Evolutionary conservation across 2,888 invertebrate species (phyloP).

Genomic region (Xylota sylvarum): DNA sequence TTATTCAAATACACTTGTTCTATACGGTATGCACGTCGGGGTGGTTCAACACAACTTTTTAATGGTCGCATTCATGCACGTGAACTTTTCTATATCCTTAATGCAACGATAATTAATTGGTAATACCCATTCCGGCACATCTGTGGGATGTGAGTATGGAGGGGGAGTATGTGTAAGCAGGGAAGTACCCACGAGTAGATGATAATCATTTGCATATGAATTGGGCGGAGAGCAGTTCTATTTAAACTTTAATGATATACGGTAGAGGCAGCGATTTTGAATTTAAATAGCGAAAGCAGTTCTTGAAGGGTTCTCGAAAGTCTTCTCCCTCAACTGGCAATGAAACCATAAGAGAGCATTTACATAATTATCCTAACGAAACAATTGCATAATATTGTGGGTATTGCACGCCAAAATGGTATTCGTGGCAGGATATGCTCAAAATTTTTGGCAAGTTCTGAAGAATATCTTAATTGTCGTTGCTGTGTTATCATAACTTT

Average conservation of each 20-base stretch:
- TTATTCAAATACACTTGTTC: constrained; percentile 30
- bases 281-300: constrained; percentile 31
- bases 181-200: not conserved
- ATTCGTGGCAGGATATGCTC: no score
- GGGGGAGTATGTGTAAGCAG: not conserved
- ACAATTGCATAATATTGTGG: constrained; percentile 35
- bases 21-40: not conserved
- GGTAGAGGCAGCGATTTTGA: constrained; percentile 16
- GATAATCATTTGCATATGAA: constrained; percentile 66
- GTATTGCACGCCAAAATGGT: constrained; percentile 9
- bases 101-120: constrained; percentile 68
- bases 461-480: constrained; percentile 32
- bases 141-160: constrained; percentile 20
- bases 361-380: constrained; percentile 52
- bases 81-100: constrained; percentile 52
- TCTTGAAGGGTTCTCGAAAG: constrained; percentile 29
- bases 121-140: constrained; percentile 45
- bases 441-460: constrained; percentile 12
- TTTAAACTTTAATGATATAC: constrained; percentile 24
- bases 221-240: constrained; percentile 23
- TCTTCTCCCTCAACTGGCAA: constrained; percentile 15
- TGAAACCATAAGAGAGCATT: constrained; percentile 37
- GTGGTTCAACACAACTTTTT: constrained; percentile 36
- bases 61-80: constrained; percentile 59
- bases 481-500: constrained; percentile 27